Evolutionary conservation across 2,888 invertebrate genomes (phyloP).

Genomic region (Bursaphelenchus okinawaensis): DNA sequence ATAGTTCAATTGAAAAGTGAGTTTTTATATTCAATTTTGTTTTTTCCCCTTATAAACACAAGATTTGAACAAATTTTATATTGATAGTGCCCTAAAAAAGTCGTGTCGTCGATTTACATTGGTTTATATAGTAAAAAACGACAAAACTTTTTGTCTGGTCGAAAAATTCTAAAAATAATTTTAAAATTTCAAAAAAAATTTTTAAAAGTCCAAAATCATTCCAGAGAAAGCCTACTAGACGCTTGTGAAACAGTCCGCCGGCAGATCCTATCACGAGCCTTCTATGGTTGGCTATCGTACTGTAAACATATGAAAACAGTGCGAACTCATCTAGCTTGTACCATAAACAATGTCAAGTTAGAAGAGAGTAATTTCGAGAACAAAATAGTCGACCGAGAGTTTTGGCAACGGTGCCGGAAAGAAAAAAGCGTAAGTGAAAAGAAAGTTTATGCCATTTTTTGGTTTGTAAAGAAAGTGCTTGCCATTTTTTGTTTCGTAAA

Average conservation of each 20-base stretch:
- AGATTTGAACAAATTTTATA: too few species aligned
- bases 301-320: slow-evolving; percentile 82
- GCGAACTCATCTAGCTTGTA: slow-evolving; percentile 80
- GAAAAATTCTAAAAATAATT: slow-evolving; percentile 7
- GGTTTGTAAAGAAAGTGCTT: too few species aligned
- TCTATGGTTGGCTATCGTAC: slow-evolving; percentile 79
- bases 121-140: background rate
- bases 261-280: slow-evolving; percentile 87
- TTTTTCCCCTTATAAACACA: background rate
- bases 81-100: too few species aligned
- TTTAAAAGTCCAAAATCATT: too few species aligned
- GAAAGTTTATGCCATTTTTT: too few species aligned
- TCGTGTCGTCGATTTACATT: background rate
- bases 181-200: too few species aligned
- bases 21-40: background rate
- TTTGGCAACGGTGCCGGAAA: slow-evolving; percentile 45
- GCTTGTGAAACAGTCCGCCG: slow-evolving; percentile 90
- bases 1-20: background rate
- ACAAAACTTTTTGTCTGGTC: too few species aligned
- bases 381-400: slow-evolving; percentile 41
- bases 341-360: slow-evolving; percentile 68
- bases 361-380: slow-evolving; percentile 12
- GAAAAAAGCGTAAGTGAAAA: slow-evolving; percentile 27
- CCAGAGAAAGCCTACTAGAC: slow-evolving; percentile 66
- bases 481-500: too few species aligned